These are phyloP conservation scores for Zosterops japonicus DNA, from an alignment of 2,113 vertebrate genomes.

Conservation along the genomic window DNA sequence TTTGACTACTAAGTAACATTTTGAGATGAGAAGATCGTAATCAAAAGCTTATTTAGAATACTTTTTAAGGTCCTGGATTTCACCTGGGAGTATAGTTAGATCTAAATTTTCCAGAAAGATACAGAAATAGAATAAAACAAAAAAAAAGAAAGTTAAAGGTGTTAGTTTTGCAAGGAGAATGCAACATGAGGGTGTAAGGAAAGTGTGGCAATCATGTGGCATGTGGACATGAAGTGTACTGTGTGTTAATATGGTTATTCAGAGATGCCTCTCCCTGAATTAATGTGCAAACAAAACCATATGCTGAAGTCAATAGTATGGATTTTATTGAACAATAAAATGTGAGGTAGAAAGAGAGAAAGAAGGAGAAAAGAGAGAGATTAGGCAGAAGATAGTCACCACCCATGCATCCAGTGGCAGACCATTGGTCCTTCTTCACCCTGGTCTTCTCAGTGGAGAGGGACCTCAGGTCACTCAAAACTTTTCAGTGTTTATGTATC, in stretches of 20 bases:
- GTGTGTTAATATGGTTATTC: neutral
- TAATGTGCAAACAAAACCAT: neutral
- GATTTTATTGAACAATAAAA: neutral
- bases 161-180: neutral
- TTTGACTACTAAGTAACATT: neutral
- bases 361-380: neutral
- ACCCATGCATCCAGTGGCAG: fast-evolving
- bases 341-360: neutral
- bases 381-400: neutral
- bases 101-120: neutral
- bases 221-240: fast-evolving
- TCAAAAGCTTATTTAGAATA: neutral
- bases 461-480: neutral
- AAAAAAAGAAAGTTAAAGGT: neutral
- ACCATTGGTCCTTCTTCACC: fast-evolving
- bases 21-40: neutral
- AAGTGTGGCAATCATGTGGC: neutral
- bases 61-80: neutral
- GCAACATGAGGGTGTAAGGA: neutral
- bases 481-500: neutral
- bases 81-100: neutral
- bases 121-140: neutral
- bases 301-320: neutral
- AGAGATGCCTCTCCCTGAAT: neutral
- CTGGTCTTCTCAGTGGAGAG: neutral